phyloP scores from a whole-genome alignment of 2,797 vertebrate genomes.

The Gallinago stenura region DNA sequence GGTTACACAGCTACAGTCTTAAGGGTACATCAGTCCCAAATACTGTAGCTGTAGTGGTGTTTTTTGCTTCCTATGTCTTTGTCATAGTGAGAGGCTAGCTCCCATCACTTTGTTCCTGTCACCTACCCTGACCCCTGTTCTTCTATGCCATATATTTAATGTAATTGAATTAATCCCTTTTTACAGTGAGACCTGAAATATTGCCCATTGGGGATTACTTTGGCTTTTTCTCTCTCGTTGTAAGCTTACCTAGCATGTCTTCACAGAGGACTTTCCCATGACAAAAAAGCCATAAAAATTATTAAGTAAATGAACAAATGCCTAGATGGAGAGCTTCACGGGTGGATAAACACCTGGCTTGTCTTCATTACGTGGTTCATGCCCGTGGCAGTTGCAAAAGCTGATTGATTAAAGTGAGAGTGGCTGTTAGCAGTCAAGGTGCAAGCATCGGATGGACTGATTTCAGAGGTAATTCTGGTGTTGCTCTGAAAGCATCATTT shows the following conservation, averaged over 20 bases:
- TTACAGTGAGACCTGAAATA: constrained; percentile 34
- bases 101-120: neutral
- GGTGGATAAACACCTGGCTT: neutral
- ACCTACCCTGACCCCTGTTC: neutral
- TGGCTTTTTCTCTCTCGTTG: neutral
- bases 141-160: neutral
- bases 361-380: neutral
- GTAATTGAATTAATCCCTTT: constrained; percentile 41
- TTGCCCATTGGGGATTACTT: constrained; percentile 9
- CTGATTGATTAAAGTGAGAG: neutral
- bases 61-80: neutral
- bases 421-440: neutral
- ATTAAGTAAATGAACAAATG: neutral
- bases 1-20: neutral
- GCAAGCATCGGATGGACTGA: neutral
- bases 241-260: neutral
- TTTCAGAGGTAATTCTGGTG: neutral
- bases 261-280: neutral
- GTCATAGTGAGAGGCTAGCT: neutral
- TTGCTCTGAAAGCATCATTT: neutral
- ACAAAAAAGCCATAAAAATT: neutral
- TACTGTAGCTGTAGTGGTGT: neutral
- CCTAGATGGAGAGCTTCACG: neutral
- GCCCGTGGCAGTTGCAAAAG: neutral
- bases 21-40: neutral